Conservation (phyloP, 2,113 vertebrate species). For the Ictalurus furcatus region DNA sequence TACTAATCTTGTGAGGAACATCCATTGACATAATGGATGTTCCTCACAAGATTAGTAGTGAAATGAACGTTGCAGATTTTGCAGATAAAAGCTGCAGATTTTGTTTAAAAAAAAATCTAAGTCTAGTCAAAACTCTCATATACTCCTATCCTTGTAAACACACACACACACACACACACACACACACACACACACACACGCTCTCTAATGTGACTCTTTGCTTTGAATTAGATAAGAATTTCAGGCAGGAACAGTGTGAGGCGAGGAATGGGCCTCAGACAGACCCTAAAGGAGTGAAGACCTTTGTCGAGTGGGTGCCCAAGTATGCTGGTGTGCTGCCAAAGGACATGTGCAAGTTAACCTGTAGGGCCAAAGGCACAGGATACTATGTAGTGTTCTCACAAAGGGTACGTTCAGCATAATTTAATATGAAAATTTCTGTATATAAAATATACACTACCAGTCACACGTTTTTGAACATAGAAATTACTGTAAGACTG, state of each 20-base stretch:
- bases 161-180: not conserved
- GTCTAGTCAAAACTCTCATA: not conserved
- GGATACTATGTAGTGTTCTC: slow-evolving; percentile 98
- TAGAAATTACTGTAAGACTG: not conserved
- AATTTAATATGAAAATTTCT: not conserved
- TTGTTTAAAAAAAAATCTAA: not conserved
- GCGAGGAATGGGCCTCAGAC: slow-evolving; percentile 94
- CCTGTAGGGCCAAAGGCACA: slow-evolving; percentile 94
- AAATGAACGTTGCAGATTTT: too few species aligned
- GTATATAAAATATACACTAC: not conserved
- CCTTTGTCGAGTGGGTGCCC: slow-evolving; percentile 94
- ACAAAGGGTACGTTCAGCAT: slow-evolving; percentile 82
- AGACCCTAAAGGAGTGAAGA: slow-evolving; percentile 94
- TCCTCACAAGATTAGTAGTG: too few species aligned
- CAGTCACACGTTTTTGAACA: not conserved
- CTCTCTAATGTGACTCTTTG: not conserved
- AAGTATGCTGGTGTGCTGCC: slow-evolving; percentile 93
- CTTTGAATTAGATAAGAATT: slow-evolving; percentile 81
- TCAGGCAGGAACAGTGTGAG: slow-evolving; percentile 94
- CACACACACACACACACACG: not conserved
- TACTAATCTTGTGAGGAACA: not conserved
- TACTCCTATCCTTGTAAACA: not conserved
- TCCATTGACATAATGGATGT: not conserved
- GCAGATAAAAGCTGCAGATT: not conserved
- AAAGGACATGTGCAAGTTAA: slow-evolving; percentile 92